Conservation (phyloP, 2,113 vertebrate species). For the Daboia siamensis region DNA sequence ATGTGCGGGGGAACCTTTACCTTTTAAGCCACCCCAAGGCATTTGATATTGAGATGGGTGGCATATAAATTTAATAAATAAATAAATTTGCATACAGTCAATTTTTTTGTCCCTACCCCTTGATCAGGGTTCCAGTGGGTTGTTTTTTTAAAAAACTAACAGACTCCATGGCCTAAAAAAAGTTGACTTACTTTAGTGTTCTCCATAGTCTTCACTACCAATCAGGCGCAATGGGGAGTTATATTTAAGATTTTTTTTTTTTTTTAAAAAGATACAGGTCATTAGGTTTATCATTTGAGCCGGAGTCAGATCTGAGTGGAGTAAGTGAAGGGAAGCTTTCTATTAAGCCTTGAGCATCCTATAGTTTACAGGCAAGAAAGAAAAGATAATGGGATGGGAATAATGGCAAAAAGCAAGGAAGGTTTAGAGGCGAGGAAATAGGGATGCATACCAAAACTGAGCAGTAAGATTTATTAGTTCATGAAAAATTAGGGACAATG, state of each 20-base stretch:
- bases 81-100: not conserved
- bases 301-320: not conserved
- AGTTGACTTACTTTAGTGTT: not conserved
- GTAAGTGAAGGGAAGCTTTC: not conserved
- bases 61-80: not conserved
- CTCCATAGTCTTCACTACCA: not conserved
- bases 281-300: not conserved
- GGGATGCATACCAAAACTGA: fast-evolving
- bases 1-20: too few relatives aligned
- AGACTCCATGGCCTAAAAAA: not conserved
- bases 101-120: not conserved
- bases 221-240: not conserved
- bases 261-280: not conserved
- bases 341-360: not conserved
- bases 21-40: not conserved
- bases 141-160: not conserved
- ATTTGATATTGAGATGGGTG: not conserved
- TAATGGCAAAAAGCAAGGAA: not conserved
- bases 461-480: fast-evolving
- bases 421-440: fast-evolving
- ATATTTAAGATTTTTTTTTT: too few relatives aligned
- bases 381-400: fast-evolving
- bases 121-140: not conserved
- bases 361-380: not conserved
- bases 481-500: not conserved